phyloP scores from a whole-genome alignment of 2,888 invertebrate genomes.

The Pyrocoelia pectoralis region DNA sequence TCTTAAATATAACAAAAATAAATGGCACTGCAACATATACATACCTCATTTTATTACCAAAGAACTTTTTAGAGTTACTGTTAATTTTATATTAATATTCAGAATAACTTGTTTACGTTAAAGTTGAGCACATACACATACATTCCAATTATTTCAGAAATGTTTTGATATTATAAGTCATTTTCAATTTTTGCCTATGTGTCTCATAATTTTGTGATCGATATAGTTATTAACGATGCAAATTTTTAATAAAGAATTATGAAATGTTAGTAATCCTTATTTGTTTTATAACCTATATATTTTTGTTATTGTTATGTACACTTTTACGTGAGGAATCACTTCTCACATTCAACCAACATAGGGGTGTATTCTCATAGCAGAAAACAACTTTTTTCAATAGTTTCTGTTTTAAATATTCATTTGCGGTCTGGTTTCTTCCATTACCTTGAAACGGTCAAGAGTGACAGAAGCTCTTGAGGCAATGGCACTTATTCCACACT shows the following conservation, averaged over 20 bases:
- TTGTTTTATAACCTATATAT: background rate
- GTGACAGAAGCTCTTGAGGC: no score
- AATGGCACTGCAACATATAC: background rate
- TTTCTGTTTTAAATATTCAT: no score
- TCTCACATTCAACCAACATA: no score
- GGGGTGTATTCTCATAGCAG: no score
- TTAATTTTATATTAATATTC: background rate
- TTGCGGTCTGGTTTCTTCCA: no score
- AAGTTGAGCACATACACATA: background rate
- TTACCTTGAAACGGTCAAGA: no score
- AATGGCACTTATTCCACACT: no score
- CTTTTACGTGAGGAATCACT: no score
- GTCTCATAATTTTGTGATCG: background rate
- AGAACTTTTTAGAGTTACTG: background rate
- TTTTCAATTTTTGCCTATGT: background rate
- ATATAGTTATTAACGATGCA: background rate
- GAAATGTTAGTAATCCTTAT: background rate
- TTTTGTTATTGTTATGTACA: no score
- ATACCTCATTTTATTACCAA: slow-evolving; percentile 12
- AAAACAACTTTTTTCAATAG: no score
- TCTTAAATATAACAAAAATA: background rate
- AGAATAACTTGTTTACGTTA: background rate
- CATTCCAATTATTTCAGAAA: background rate
- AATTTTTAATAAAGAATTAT: background rate
- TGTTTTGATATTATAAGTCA: background rate